phyloP scores from a whole-genome alignment of 2,113 vertebrate species.

The Hucho hucho region DNA sequence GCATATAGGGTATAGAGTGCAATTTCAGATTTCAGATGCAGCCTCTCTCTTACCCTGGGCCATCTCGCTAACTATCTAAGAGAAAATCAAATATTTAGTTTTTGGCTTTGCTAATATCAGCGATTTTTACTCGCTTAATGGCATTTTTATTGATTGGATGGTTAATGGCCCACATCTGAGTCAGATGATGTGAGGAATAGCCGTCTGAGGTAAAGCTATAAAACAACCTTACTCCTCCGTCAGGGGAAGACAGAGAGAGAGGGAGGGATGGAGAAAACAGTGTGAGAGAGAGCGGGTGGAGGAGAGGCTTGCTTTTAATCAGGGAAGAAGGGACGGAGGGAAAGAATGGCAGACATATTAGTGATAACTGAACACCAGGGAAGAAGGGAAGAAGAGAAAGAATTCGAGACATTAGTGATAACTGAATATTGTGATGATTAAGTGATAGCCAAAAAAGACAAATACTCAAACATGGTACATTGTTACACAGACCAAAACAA shows the following conservation, averaged over 20 bases:
- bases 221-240: conserved; percentile 73
- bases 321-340: background rate
- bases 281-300: conserved; percentile 22
- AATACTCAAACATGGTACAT: too few relatives aligned
- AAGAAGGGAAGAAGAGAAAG: background rate
- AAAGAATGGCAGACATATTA: background rate
- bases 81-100: conserved; percentile 98
- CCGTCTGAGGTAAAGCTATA: conserved; percentile 90
- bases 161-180: conserved; percentile 99
- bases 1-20: too few relatives aligned
- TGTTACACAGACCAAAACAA: too few relatives aligned
- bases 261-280: too few relatives aligned
- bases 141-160: conserved; percentile 95
- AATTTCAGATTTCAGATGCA: background rate
- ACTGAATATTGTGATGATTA: background rate
- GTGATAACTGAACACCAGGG: conserved; percentile 15
- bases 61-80: conserved; percentile 86
- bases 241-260: conserved; percentile 37
- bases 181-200: conserved; percentile 97
- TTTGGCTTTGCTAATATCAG: conserved; percentile 97
- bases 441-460: too few relatives aligned
- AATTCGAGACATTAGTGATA: conserved; percentile 9
- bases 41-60: conserved; percentile 67
- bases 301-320: conserved; percentile 84
- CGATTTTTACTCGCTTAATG: conserved; percentile 96